phyloP scores from a whole-genome alignment of 2,888 invertebrate genomes.

The Muschampia staudingeri region DNA sequence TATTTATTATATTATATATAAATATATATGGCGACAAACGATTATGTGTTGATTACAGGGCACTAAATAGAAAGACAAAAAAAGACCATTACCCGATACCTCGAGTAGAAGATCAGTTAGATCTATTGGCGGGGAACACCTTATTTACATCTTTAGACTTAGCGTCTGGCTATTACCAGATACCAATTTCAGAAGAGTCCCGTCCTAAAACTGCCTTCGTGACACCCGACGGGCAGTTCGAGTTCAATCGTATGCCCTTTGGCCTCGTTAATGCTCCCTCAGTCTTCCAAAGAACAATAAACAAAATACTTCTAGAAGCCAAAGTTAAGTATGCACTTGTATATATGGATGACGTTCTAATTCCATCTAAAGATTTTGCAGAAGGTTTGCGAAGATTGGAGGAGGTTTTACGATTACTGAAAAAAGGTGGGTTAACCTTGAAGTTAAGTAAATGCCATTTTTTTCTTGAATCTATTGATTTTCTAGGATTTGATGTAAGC shows the following conservation, averaged over 20 bases:
- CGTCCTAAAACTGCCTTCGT: conserved; percentile 74
- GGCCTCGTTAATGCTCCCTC: not conserved
- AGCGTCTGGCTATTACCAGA: conserved; percentile 60
- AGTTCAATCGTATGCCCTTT: not conserved
- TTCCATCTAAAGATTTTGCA: not conserved
- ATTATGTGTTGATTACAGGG: conserved; percentile 60
- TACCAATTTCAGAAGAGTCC: conserved; percentile 69
- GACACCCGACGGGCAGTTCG: conserved; percentile 71
- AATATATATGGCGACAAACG: conserved; percentile 47
- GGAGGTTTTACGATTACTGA: not conserved
- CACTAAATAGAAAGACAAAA: conserved; percentile 52
- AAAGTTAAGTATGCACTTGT: not conserved
- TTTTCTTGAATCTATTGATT: not conserved
- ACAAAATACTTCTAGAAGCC: not conserved
- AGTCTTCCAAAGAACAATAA: conserved; percentile 2
- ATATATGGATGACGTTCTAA: conserved; percentile 15
- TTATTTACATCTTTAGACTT: conserved; percentile 52
- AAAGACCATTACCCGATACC: conserved; percentile 64
- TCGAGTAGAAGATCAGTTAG: conserved; percentile 55
- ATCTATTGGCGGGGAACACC: conserved; percentile 37
- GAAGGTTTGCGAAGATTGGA: not conserved
- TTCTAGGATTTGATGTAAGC: not conserved
- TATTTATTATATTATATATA: no score
- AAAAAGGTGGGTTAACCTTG: not conserved
- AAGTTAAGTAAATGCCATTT: not conserved